phyloP scores from a whole-genome alignment of 2,888 invertebrate genomes.

The Pegoplata infirma region DNA sequence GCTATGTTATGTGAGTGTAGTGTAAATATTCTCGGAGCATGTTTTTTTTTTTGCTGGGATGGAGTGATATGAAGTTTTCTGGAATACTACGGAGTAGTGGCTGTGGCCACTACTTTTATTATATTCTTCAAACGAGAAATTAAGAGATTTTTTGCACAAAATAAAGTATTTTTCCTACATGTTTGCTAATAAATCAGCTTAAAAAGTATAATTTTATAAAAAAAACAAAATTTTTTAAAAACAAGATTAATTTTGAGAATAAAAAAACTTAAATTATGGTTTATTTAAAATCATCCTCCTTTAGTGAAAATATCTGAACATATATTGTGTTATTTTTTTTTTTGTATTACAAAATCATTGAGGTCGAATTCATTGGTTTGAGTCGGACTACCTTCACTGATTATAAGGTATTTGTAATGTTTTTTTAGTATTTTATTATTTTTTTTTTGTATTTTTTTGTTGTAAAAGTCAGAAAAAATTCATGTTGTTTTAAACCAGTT shows the following conservation, averaged over 20 bases:
- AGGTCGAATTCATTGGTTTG: conserved; percentile 25
- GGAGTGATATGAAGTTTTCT: not conserved
- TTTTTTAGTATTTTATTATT: not conserved
- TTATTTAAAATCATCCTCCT: not conserved
- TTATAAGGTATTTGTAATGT: conserved; percentile 24
- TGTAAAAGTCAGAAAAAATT: not conserved
- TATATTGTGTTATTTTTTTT: not conserved
- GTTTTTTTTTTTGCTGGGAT: too few species aligned
- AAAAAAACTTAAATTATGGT: not conserved
- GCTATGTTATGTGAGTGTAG: too few species aligned
- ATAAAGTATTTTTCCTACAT: not conserved
- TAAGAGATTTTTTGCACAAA: conserved; percentile 5
- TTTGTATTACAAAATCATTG: not conserved
- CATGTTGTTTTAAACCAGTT: too few species aligned
- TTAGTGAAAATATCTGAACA: not conserved
- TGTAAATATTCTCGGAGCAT: too few species aligned
- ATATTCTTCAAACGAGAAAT: not conserved
- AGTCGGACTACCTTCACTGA: conserved; percentile 41
- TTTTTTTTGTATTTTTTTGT: not conserved
- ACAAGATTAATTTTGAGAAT: not conserved
- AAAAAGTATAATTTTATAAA: conserved; percentile 19
- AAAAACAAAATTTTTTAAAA: not conserved
- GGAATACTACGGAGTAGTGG: not conserved
- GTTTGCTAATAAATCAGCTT: conserved; percentile 34
- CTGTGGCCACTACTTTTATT: not conserved